Base-by-base conservation (phyloP, 2,113 vertebrate species). In the Motacilla tschutschensis region DNA sequence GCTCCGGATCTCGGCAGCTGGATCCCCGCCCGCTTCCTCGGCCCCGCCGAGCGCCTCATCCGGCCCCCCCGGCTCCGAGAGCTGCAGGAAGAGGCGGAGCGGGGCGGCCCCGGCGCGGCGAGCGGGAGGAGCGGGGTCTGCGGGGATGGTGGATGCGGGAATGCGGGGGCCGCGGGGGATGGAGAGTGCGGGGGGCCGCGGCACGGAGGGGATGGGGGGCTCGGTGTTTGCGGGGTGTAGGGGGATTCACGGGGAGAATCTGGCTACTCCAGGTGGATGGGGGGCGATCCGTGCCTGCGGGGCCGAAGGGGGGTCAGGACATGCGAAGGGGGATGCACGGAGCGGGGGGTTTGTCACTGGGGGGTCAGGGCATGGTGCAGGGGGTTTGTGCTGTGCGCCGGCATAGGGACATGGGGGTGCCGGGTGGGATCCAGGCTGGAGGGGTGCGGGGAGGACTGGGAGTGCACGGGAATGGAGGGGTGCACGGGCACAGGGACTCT, bases 61-160 rank as follows among this genome's bases (percentile, higher is more conserved):
- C 64, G 62, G 8, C 65, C 43, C 40, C 22, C 31, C 50, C 13
- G 5, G 18, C 70, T 4, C 17, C 47, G 20, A 12, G 29, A 62
- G 35, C 47, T 8, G 82, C 82, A 77, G 82, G 82, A 84, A 76
- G 82, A 60, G 82, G 82, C 82, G 82, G 72, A 67, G 71, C 71
- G 38, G 62, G 46, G 28, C 43, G 50, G 79, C 35, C n/a, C 14
- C 47, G 47, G n/a, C 17, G 10, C 55, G 78, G 57, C 66, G 58
- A 29, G 33, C 33, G 16, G 31, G 3, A 29, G 51, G 31, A n/a
- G 17, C 36, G 11, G 14, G 51, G 26, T 21, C 11, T 29, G 58
- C 48, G 28, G 47, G 17, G 55, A 35, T 67, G 63, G 4, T 38
- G 38, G 26, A 35, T 35, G 31, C 9, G 35, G 21, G 31, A 8